Evolutionary conservation across 53 echinoderm and acorn worm genomes (phyloP).

Genomic region (Arbacia lixula): DNA sequence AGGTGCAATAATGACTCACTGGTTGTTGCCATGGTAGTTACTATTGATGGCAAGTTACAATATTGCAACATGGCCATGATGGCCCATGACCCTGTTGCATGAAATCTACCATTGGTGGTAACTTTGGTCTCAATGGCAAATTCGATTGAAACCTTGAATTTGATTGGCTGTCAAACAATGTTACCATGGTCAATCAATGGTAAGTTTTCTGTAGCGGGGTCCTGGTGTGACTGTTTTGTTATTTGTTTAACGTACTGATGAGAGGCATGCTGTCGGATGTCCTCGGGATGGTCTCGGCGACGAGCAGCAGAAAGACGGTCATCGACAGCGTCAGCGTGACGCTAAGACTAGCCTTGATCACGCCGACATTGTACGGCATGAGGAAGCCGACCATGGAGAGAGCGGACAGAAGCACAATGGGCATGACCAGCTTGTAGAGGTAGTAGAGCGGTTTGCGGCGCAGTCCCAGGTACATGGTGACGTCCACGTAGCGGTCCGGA

Average conservation of each 20-base stretch:
- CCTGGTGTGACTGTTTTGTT: background rate
- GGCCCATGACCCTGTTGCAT: too few species aligned
- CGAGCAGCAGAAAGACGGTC: slow-evolving; percentile 94
- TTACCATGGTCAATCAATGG: too few species aligned
- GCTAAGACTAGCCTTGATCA: slow-evolving; percentile 97
- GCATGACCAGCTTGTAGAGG: slow-evolving; percentile 97
- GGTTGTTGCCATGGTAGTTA: too few species aligned
- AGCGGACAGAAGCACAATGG: slow-evolving; percentile 88
- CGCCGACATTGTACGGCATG: slow-evolving; percentile 99
- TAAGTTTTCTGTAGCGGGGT: too few species aligned
- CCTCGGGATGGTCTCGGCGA: slow-evolving; percentile 95
- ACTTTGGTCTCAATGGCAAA: too few species aligned
- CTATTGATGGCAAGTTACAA: too few species aligned
- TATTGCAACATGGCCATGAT: too few species aligned
- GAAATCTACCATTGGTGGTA: too few species aligned
- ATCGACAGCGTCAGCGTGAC: slow-evolving; percentile 93
- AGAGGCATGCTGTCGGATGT: slow-evolving; percentile 94
- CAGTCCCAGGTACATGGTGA: slow-evolving; percentile 79
- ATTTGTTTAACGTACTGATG: slow-evolving; percentile 78
- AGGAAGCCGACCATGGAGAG: slow-evolving; percentile 98
- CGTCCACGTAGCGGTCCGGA: slow-evolving; percentile 84
- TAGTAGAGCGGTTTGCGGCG: slow-evolving; percentile 94
- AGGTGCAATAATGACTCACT: too few species aligned
- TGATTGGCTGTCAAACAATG: too few species aligned
- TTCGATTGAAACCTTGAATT: too few species aligned